Base-by-base conservation (phyloP, 1,140 invertebrate species). In the Sycobia sp. region DNA sequence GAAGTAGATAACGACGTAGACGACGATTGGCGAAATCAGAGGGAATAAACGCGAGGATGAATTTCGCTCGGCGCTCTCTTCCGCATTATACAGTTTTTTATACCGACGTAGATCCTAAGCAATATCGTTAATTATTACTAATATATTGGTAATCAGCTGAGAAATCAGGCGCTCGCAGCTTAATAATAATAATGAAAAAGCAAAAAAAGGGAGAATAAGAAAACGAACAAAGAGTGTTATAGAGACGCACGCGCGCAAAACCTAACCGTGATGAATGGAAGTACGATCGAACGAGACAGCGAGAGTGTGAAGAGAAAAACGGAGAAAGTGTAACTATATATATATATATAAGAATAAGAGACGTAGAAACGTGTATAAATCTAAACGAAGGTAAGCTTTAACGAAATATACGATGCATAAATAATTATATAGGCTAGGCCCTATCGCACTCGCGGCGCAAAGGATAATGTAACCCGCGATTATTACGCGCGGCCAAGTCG, bases 391-490 rank as follows among this genome's bases (percentile, higher is more conserved):
- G 16, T 62, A 53, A 62, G 39, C 22, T 54, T 53, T 55, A 47
- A 39, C 59, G 50, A 46, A 55, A 62, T 55, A 55, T 54, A 54
- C 39, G 27, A 62, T 62, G 57, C 22, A 44, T 57, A 57, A 34
- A 63, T 57, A 63, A 71, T 62, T 76, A 73, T 77, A 73, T 77
- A 75, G 70, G 70, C 77, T 76, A 76, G 71, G 73, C 76, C 75
- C 80, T 81, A 81, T 80, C 78, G 79, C 41, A 47, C 66, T 36
- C 50, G 66, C 20, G 25, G 10, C 14, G 41, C 16, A 29, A 38
- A 41, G 29, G 41, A 55, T 47, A 46, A 49, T 62, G 47, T n/a
- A n/a, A n/a, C n/a, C 27, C 22, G 44, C 44, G 53, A 56, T 56
- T 47, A 32, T 62, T 62, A 55, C 44, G 23, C 27, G 25, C 23